Percentiles rank a stretch among this genome's conserved stretches.
phyloP scores from a whole-genome alignment of 2,888 invertebrate genomes.

The Mimumesa dahlbomi region DNA sequence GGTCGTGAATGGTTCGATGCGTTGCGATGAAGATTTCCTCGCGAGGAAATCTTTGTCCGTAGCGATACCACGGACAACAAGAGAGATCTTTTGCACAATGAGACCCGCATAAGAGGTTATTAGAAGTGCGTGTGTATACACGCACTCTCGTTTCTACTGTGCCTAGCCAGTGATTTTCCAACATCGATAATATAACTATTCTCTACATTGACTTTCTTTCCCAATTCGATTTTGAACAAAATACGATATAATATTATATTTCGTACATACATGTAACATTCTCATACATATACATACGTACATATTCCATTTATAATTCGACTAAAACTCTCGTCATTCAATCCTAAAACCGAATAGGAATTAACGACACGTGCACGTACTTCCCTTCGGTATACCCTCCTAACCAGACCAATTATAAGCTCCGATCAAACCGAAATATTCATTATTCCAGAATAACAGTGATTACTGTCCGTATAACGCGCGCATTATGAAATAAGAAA shows the following conservation, averaged over 20 bases:
- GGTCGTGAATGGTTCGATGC: constrained; percentile 17
- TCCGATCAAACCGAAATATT: background rate
- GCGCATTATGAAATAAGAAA: constrained; percentile 14
- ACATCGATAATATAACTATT: constrained; percentile 24
- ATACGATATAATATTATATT: too few species aligned
- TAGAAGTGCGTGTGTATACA: constrained; percentile 40
- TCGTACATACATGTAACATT: too few species aligned
- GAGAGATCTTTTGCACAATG: constrained; percentile 60
- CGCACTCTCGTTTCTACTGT: constrained; percentile 25
- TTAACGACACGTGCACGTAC: too few species aligned
- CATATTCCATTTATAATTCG: too few species aligned
- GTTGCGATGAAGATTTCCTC: constrained; percentile 37
- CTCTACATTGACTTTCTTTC: too few species aligned
- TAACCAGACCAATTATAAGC: background rate
- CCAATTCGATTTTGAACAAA: too few species aligned
- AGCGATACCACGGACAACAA: constrained; percentile 53
- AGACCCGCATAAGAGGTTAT: constrained; percentile 60
- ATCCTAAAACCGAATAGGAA: too few species aligned
- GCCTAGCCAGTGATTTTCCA: constrained; percentile 38
- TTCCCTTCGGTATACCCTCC: too few species aligned
- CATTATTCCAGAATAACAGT: background rate
- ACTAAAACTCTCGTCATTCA: too few species aligned
- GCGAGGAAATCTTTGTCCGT: constrained; percentile 53
- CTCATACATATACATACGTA: too few species aligned
- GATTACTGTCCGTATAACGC: background rate